phyloP scores from a whole-genome alignment of 1,140 invertebrate genomes.

The Trichoplusia ni region DNA sequence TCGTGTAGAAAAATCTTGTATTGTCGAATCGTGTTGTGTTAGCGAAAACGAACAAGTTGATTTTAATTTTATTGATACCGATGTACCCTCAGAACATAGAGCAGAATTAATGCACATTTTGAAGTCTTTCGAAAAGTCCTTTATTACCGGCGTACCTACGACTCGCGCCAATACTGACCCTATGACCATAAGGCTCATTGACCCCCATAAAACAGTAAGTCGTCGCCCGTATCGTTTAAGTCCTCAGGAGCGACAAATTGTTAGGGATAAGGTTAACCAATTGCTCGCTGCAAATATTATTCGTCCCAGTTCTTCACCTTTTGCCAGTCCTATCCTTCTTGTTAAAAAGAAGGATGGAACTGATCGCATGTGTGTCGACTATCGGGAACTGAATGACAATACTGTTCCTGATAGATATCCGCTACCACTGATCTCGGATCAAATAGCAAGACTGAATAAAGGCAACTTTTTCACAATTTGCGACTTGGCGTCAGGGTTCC shows the following conservation, averaged over 20 bases:
- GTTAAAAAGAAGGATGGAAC: slow-evolving; percentile 31
- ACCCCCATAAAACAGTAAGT: background rate
- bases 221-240: background rate
- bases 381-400: slow-evolving; percentile 30
- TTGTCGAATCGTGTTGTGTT: too few species aligned
- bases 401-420: slow-evolving; percentile 22
- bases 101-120: too few species aligned
- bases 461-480: background rate
- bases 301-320: slow-evolving; percentile 31
- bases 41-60: too few species aligned
- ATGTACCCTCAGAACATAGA: too few species aligned
- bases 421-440: slow-evolving; percentile 26
- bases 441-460: slow-evolving; percentile 2
- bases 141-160: too few species aligned
- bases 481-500: slow-evolving; percentile 9
- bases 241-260: slow-evolving; percentile 16
- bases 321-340: slow-evolving; percentile 27
- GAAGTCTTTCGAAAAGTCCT: too few species aligned
- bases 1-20: too few species aligned
- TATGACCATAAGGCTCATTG: too few species aligned
- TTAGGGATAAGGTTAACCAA: slow-evolving; percentile 23
- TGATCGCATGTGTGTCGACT: slow-evolving; percentile 21
- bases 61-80: too few species aligned
- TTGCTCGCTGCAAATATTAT: slow-evolving; percentile 16
- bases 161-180: too few species aligned